A percentile compares a stretch with the other conserved stretches of the same genome.
Conservation (phyloP, 64 coral and sea anemone genomes). For the Montipora foliosa region DNA sequence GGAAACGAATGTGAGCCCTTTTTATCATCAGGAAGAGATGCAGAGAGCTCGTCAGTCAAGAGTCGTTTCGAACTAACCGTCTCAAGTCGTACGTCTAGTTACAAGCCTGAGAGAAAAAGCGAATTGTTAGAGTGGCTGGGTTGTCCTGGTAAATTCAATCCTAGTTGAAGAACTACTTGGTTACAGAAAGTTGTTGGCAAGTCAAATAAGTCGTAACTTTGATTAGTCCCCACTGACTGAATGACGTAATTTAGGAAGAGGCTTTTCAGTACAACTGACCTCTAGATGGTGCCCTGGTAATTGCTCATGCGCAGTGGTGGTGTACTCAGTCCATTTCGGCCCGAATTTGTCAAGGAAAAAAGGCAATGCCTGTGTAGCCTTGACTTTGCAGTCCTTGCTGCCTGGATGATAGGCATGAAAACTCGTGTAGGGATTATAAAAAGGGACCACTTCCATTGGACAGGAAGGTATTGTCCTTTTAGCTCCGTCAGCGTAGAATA, state of each 20-base stretch:
- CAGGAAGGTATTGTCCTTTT: constrained; percentile 25
- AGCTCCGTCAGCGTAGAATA: background rate
- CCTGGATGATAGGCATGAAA: background rate
- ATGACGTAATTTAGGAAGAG: background rate
- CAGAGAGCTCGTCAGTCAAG: no score
- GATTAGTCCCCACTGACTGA: background rate
- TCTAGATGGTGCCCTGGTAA: constrained; percentile 39
- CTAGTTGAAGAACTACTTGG: background rate
- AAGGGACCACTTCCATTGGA: background rate
- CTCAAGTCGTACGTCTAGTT: background rate
- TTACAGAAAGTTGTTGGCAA: background rate
- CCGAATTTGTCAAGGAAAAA: constrained; percentile 58
- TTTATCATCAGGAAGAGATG: no score
- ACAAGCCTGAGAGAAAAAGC: background rate
- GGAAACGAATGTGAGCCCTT: no score
- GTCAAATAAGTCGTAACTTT: no score
- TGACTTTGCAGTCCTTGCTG: background rate
- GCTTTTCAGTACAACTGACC: background rate
- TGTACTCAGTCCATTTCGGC: constrained; percentile 45
- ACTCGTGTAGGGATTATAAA: background rate
- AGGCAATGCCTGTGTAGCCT: background rate
- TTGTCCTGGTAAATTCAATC: background rate
- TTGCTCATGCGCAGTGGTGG: constrained; percentile 42
- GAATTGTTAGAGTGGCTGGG: background rate
- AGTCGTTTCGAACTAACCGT: no score